Conservation (phyloP, 2,113 vertebrate species). For the Toxostoma redivivum region DNA sequence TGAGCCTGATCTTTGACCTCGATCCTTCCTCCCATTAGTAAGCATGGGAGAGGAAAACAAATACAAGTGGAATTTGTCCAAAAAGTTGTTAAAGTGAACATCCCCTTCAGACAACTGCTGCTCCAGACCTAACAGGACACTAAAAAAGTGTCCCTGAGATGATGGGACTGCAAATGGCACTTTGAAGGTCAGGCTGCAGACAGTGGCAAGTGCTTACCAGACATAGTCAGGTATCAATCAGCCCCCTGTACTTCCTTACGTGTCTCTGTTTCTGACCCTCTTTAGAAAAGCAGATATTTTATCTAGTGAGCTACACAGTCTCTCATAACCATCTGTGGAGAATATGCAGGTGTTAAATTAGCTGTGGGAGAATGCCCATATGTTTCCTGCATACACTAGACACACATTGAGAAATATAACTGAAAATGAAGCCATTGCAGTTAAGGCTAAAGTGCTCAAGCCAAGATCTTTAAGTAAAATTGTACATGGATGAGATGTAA, state of each 20-base stretch:
- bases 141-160: not conserved
- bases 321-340: slow-evolving; percentile 35
- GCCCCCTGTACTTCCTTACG: not conserved
- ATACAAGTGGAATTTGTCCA: not conserved
- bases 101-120: not conserved
- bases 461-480: slow-evolving; percentile 6
- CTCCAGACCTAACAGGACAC: not conserved
- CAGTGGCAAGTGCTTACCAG: not conserved
- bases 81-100: not conserved
- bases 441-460: slow-evolving; percentile 4
- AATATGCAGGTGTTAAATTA: slow-evolving; percentile 59
- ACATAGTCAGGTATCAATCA: not conserved
- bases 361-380: slow-evolving; percentile 33
- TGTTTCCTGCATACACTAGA: slow-evolving; percentile 2
- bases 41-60: not conserved
- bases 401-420: not conserved
- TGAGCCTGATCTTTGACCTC: not conserved
- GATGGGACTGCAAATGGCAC: not conserved
- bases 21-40: not conserved
- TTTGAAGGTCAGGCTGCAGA: not conserved
- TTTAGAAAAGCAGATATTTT: not conserved
- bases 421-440: not conserved
- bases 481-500: not conserved
- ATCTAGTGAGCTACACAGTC: not conserved
- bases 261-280: not conserved